phyloP scores from a whole-genome alignment of 2,888 invertebrate species.

The Periphyllus acericola region DNA sequence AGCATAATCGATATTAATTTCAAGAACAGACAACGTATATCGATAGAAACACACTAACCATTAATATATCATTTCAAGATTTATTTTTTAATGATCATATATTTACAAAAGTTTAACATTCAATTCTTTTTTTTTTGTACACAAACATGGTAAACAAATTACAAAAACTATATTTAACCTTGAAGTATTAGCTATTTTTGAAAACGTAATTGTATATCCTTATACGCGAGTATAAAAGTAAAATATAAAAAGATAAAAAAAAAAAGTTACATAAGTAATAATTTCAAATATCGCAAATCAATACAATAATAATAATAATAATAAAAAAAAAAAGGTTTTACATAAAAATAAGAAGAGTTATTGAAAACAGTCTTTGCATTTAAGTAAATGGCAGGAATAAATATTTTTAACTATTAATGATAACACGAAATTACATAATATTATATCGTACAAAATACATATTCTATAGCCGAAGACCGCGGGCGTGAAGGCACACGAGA shows the following conservation, averaged over 20 bases:
- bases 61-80: conserved; percentile 31
- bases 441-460: conserved; percentile 30
- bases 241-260: not conserved
- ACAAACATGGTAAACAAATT: conserved; percentile 47
- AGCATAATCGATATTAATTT: no score
- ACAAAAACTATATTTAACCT: conserved; percentile 16
- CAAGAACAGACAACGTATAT: no score
- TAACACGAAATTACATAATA: conserved; percentile 33
- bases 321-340: conserved; percentile 22
- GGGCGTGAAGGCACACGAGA: not conserved
- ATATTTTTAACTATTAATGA: conserved; percentile 32
- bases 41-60: not conserved
- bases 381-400: conserved; percentile 46
- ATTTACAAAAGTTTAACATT: conserved; percentile 50
- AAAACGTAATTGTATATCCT: not conserved
- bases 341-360: conserved; percentile 33
- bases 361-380: conserved; percentile 43
- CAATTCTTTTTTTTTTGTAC: conserved; percentile 17
- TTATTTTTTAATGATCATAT: conserved; percentile 48
- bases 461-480: conserved; percentile 17
- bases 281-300: not conserved
- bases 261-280: conserved; percentile 17
- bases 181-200: conserved; percentile 9
- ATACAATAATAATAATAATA: conserved; percentile 26
- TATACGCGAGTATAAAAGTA: not conserved